These are phyloP conservation scores for Darevskia nairensis DNA, from an alignment of 2,797 vertebrate genomes.

Conservation along the genomic window DNA sequence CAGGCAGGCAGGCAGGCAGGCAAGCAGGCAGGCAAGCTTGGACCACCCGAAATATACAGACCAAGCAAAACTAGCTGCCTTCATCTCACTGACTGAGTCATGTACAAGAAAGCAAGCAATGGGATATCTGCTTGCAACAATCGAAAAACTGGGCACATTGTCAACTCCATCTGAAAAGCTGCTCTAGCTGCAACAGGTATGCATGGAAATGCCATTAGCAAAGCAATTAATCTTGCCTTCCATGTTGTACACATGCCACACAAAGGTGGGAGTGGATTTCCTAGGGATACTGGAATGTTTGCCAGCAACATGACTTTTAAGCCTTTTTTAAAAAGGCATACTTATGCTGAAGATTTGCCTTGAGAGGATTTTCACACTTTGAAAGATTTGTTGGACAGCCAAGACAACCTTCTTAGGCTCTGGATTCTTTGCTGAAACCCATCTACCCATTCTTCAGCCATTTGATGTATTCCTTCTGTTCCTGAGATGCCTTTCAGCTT, in stretches of 20 bases:
- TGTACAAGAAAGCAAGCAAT: neutral
- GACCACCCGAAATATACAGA: neutral
- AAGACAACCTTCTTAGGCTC: neutral
- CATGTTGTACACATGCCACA: neutral
- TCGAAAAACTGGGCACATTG: neutral
- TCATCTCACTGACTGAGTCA: neutral
- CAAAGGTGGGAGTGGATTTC: neutral
- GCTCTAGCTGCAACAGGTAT: neutral
- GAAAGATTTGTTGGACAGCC: neutral
- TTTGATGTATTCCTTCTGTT: neutral
- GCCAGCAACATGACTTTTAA: neutral
- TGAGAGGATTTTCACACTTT: neutral
- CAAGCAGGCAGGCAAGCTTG: too few relatives aligned
- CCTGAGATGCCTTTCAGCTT: slow-evolving; percentile 1
- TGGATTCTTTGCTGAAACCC: neutral
- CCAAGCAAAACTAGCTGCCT: neutral
- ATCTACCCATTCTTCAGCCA: neutral
- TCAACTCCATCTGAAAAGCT: neutral
- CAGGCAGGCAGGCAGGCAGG: too few relatives aligned
- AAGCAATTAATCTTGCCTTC: neutral
- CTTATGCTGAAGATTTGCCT: neutral
- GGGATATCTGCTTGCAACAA: neutral
- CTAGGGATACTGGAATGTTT: neutral
- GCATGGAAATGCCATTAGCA: too few relatives aligned
- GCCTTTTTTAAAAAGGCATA: neutral